Percentiles rank a stretch among this genome's conserved stretches.
These are phyloP conservation scores for Sesia apiformis DNA, from an alignment of 2,888 invertebrate genomes.

Conservation along the genomic window DNA sequence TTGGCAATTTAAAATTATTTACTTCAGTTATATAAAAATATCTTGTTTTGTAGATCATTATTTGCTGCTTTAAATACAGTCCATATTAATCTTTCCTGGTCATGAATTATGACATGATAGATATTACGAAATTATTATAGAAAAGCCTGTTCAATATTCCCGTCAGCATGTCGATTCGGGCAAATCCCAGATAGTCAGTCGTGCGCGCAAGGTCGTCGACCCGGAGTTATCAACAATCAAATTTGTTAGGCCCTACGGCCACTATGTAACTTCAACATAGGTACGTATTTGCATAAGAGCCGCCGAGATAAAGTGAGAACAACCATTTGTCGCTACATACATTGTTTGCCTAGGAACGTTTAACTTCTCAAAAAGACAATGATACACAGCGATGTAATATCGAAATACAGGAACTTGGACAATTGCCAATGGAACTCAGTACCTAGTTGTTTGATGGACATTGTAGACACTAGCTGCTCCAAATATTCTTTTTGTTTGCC, in stretches of 20 bases:
- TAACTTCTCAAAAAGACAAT: conserved; percentile 20
- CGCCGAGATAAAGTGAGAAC: conserved; percentile 19
- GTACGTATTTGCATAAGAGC: conserved; percentile 42
- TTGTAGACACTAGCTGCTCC: too few relatives aligned
- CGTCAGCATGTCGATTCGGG: conserved; percentile 43
- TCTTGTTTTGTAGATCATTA: too few relatives aligned
- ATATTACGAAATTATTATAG: background rate
- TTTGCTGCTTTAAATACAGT: too few relatives aligned
- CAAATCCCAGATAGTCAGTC: conserved; percentile 49
- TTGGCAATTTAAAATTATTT: too few relatives aligned
- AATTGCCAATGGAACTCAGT: background rate
- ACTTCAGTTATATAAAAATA: too few relatives aligned
- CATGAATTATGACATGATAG: too few relatives aligned
- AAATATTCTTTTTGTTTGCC: too few relatives aligned
- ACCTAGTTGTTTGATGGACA: background rate
- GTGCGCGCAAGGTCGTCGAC: conserved; percentile 59
- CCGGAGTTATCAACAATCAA: conserved; percentile 63
- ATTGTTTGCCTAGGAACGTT: conserved; percentile 19
- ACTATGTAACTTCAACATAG: conserved; percentile 18
- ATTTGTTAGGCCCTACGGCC: conserved; percentile 31
- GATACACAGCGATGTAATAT: background rate
- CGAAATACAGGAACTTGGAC: background rate
- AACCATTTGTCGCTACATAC: conserved; percentile 19
- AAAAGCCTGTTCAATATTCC: conserved; percentile 22
- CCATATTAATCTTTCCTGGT: too few relatives aligned